These are phyloP conservation scores for Dicrostonyx torquatus DNA, from an alignment of 2,797 vertebrate species.

Conservation along the genomic window DNA sequence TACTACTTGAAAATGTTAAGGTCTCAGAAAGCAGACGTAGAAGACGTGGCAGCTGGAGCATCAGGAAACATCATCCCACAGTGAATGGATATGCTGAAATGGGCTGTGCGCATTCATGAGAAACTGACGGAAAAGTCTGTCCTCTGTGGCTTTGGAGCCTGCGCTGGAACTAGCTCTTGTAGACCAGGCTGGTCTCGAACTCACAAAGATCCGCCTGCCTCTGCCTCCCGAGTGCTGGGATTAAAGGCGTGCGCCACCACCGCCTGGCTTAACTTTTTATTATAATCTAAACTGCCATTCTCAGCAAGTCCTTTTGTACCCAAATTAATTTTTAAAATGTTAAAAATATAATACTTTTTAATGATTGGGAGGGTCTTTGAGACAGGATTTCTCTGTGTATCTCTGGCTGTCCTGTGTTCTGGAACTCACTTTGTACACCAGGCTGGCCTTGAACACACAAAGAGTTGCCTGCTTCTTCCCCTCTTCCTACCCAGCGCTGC, in stretches of 20 bases:
- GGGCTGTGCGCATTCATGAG: too few relatives aligned
- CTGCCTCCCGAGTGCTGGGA: too few relatives aligned
- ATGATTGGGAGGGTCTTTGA: background rate
- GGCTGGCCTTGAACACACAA: background rate
- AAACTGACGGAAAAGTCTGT: background rate
- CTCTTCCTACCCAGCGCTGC: background rate
- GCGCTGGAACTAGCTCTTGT: too few relatives aligned
- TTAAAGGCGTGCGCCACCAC: too few relatives aligned
- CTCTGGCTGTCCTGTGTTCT: background rate
- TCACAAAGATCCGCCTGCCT: too few relatives aligned
- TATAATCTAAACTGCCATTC: background rate
- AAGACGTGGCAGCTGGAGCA: background rate
- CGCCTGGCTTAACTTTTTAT: too few relatives aligned
- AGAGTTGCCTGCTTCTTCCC: background rate
- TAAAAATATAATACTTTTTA: background rate
- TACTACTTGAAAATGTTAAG: background rate
- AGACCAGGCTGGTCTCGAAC: too few relatives aligned
- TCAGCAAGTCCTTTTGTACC: background rate
- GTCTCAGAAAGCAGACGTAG: background rate
- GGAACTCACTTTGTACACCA: background rate
- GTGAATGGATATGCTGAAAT: background rate
- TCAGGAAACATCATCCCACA: background rate
- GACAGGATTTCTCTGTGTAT: background rate
- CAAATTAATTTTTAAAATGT: background rate
- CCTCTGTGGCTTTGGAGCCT: too few relatives aligned